Evolutionary conservation across 2,113 vertebrate genomes (phyloP).

Genomic region (Notarius quadriscutis): DNA sequence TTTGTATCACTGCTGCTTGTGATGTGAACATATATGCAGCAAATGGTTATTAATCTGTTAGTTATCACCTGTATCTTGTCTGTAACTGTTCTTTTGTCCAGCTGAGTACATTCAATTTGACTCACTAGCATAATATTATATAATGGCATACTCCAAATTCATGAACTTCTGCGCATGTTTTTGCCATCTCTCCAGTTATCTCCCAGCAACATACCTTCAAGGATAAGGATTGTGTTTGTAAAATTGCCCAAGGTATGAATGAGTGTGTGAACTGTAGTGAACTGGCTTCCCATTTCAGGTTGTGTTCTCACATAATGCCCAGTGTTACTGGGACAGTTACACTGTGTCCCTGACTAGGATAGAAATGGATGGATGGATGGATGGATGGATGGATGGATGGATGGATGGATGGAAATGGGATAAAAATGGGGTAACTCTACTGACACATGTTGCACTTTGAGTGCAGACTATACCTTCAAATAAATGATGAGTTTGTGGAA

Average conservation of each 20-base stretch:
- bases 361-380: background rate
- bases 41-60: background rate
- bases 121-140: background rate
- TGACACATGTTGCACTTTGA: background rate
- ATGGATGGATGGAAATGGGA: background rate
- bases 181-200: background rate
- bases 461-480: background rate
- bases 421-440: background rate
- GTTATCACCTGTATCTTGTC: background rate
- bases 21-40: background rate
- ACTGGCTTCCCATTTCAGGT: background rate
- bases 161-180: background rate
- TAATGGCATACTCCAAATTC: background rate
- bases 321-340: background rate
- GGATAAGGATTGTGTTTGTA: background rate
- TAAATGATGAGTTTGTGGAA: background rate
- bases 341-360: background rate
- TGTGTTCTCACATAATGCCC: background rate
- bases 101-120: background rate
- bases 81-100: background rate
- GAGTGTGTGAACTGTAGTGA: background rate
- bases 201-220: background rate
- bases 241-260: background rate
- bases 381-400: background rate
- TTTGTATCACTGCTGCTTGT: slow-evolving; percentile 50